Conservation (phyloP, 2,113 vertebrate genomes). For the Nymphicus hollandicus region DNA sequence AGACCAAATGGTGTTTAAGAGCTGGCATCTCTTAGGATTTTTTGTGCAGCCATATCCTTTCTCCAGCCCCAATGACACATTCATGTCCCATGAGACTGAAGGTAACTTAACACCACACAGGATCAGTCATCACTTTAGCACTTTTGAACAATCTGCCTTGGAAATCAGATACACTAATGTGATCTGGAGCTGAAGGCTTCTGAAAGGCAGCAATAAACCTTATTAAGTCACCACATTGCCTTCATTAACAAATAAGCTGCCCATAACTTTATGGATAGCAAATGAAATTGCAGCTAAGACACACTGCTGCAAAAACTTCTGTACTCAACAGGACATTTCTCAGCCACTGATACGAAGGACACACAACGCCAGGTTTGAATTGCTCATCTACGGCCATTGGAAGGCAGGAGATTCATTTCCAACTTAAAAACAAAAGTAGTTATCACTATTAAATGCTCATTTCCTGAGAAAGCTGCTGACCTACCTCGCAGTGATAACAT, state of each 20-base stretch:
- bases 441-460: neutral
- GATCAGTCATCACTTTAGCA: neutral
- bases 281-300: neutral
- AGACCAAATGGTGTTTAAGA: neutral
- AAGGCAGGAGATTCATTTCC: neutral
- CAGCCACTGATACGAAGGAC: neutral
- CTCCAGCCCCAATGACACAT: neutral
- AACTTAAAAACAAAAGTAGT: neutral
- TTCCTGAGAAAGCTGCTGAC: conserved; percentile 20
- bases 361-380: neutral
- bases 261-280: neutral
- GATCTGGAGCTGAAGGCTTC: neutral
- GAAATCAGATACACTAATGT: neutral
- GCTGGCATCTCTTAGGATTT: neutral
- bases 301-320: neutral
- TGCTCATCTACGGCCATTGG: neutral
- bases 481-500: conserved; percentile 94
- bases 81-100: neutral
- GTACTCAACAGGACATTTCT: neutral
- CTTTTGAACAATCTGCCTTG: neutral
- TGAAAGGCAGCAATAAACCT: neutral
- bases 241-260: neutral
- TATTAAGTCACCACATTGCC: neutral
- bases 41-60: neutral
- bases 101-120: neutral